Base-by-base conservation (phyloP, 2,888 invertebrate genomes). In the Dasypolia templi region DNA sequence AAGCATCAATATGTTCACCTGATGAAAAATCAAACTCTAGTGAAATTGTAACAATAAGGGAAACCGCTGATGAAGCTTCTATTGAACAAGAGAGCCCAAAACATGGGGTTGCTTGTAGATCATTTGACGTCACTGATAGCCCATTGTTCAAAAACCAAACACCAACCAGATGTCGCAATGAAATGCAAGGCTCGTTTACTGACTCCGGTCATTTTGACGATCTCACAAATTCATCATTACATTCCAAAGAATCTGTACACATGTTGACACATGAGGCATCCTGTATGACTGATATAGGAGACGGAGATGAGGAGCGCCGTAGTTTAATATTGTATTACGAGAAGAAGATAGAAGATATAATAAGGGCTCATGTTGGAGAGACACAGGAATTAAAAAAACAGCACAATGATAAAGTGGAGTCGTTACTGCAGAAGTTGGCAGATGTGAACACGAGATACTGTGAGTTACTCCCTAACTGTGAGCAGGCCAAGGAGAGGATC, bases 121-220 rank as follows among this genome's bases (percentile, higher is more conserved):
- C 96, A 91, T 96, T 90, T 90, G 94, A 95, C 93, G 96, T 95
- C 84, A 96, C 93, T 75, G 96, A 94, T 81, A 95, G 96, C 82
- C 93, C 96, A 49, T 89, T 96, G 78, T 96, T 93, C 83, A 96
- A 96, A 88, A 92, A 94, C 66, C 92, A 93, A 82, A 95, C 96
- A 68, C 95, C 96, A 63, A 95, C 94, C 26, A 92, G 95, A 78
- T 93, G 95, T 83, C 92, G 95, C 75, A 95, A 94, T 92, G 98
- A 98, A 91, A 97, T 98, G 96, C 97, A 97, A 87, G 97, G 97
- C 82, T 98, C 98, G 44, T 97, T 98, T 89, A 98, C 98, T 72
- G 98, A 98, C 93, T 98, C 98, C 12, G 98, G 98, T 59, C 98
- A 98, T 94, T 98, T 98, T 93, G 98, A 98, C 92, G 98, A 98